Evolutionary conservation across 2,113 vertebrate species (phyloP), one percentile per base, ranked within the genome.

Genomic region (Corvus hawaiiensis): DNA sequence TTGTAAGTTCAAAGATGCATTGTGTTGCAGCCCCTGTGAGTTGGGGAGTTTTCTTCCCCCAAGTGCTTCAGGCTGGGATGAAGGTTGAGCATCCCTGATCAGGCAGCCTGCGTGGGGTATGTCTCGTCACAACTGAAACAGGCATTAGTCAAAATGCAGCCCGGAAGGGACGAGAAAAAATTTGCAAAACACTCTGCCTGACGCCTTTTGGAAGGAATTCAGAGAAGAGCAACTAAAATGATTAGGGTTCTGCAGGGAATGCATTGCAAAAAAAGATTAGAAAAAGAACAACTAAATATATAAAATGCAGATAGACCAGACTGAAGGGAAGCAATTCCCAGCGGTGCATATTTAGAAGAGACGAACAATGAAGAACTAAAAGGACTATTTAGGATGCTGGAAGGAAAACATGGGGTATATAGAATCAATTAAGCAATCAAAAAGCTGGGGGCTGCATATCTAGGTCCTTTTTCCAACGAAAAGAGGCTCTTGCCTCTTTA

Each of bases 201-300:
- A 48, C 0, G 44, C 76, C 32, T 96, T 90, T 93, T 92, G 88
- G 93, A 93, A 73, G 59, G 80, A 87, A 93, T 92, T 96, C 88
- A 82, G 92, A 88, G 93, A 96, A 79, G 93, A 97, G 80, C 91
- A 67, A 79, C 83, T 89, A 79, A 92, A 96, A 93, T 89, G 73
- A 89, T 95, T 89, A 90, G 73, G n/a, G 54, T 94, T 96, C 90
- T 92, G 49, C 43, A 61, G 95, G 91, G 93, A 96, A 80, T 63
- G 76, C 49, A 83, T 87, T 92, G 77, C 95, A 55, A 73, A 85
- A 72, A 72, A 95, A 95, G 94, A 91, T 87, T 94, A 95, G 76
- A 59, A 80, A 85, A 91, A 84, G 67, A 78, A 89, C 86, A 90
- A 52, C 93, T 81, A 89, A 93, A 61, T 84, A 80, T 86, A 75